phyloP scores from a whole-genome alignment of 2,797 vertebrate species.

The Trematomus bernacchii region DNA sequence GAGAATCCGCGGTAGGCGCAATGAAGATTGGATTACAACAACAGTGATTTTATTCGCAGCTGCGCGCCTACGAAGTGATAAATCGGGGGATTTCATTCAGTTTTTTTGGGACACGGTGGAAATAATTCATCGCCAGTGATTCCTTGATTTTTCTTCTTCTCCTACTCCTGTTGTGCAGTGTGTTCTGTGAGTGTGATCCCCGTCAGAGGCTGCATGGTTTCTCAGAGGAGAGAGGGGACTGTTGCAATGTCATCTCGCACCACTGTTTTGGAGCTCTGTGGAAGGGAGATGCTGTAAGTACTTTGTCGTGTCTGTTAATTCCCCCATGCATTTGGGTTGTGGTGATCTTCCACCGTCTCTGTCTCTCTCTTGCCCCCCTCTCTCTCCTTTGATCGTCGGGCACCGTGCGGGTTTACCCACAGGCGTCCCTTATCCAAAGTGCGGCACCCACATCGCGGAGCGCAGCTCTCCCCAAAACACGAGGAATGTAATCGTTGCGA shows the following conservation, averaged over 20 bases:
- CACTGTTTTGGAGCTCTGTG: constrained; percentile 91
- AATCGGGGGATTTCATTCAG: constrained; percentile 72
- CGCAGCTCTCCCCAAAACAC: constrained; percentile 33
- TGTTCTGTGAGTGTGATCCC: constrained; percentile 56
- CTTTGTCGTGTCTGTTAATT: constrained; percentile 41
- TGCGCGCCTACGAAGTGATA: constrained; percentile 78
- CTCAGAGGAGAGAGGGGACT: constrained; percentile 81
- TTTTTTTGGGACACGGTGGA: constrained; percentile 72
- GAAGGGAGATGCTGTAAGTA: constrained; percentile 96
- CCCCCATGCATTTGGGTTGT: constrained; percentile 17
- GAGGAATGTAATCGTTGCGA: constrained; percentile 9
- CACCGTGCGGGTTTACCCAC: constrained; percentile 58
- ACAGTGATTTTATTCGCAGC: constrained; percentile 73
- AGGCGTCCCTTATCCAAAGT: constrained; percentile 74
- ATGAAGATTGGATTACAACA: constrained; percentile 85
- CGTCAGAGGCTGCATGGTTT: constrained; percentile 78
- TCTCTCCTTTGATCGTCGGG: constrained; percentile 14
- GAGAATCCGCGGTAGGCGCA: constrained; percentile 67
- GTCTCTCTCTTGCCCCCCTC: neutral
- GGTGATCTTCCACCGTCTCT: constrained; percentile 20
- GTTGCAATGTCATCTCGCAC: constrained; percentile 93
- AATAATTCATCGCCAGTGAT: constrained; percentile 73
- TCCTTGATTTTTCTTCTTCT: constrained; percentile 48
- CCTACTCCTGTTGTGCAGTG: constrained; percentile 58
- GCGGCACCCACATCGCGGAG: constrained; percentile 56